These are phyloP conservation scores for Balanococcus diminutus DNA, from an alignment of 2,888 invertebrate species.

Conservation along the genomic window DNA sequence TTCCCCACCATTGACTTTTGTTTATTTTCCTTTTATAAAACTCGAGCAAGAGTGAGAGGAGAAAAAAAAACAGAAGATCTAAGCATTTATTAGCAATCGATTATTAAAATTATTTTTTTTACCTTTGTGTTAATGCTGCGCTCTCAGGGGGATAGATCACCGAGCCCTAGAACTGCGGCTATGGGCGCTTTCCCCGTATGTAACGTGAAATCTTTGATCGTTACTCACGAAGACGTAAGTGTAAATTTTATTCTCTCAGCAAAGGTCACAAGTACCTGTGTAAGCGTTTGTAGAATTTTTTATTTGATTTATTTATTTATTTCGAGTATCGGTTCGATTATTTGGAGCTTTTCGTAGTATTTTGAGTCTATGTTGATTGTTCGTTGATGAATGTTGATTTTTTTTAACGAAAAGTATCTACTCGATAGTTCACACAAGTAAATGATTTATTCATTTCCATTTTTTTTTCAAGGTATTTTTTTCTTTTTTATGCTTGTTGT, in stretches of 20 bases:
- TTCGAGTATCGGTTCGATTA: not conserved
- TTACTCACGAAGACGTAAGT: slow-evolving; percentile 88
- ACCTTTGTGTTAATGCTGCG: slow-evolving; percentile 65
- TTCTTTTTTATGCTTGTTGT: too few species aligned
- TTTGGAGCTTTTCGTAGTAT: not conserved
- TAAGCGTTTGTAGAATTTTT: not conserved
- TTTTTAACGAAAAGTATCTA: not conserved
- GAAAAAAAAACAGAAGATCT: not conserved
- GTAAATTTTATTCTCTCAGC: not conserved
- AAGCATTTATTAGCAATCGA: not conserved
- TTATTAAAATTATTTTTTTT: slow-evolving; percentile 44
- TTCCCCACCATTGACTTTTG: not conserved
- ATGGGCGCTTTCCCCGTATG: slow-evolving; percentile 91
- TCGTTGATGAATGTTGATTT: too few species aligned
- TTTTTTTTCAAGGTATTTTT: too few species aligned
- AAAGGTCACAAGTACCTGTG: not conserved
- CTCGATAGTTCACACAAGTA: too few species aligned
- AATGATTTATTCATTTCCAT: too few species aligned
- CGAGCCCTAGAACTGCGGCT: slow-evolving; percentile 86
- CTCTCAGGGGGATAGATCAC: slow-evolving; percentile 87
- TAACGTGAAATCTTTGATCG: slow-evolving; percentile 85
- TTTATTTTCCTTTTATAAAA: not conserved
- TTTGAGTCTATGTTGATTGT: not conserved
- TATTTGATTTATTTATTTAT: not conserved
- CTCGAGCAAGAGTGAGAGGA: not conserved